Conservation (phyloP, 2,888 invertebrate genomes). For the Cylindroiulus punctatus region DNA sequence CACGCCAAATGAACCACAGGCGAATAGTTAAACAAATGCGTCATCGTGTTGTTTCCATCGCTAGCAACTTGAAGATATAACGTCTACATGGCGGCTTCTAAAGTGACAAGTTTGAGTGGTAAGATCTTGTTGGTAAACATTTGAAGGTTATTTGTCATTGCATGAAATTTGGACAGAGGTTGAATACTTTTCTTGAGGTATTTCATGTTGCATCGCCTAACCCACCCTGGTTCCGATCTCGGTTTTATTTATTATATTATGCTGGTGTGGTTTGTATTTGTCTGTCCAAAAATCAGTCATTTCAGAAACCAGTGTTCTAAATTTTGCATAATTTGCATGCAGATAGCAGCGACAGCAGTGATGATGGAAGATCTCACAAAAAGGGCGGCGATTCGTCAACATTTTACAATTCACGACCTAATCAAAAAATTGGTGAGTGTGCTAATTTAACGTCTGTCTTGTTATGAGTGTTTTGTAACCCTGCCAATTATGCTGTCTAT, state of each 20-base stretch:
- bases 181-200: too few relatives aligned
- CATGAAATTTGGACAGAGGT: too few relatives aligned
- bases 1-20: not conserved
- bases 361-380: not conserved
- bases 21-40: not conserved
- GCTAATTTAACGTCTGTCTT: not conserved
- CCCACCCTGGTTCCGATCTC: too few relatives aligned
- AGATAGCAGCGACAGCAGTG: slow-evolving; percentile 46
- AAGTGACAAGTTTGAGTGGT: slow-evolving; percentile 51
- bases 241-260: too few relatives aligned
- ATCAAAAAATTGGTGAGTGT: not conserved
- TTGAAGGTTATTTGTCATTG: not conserved
- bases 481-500: not conserved
- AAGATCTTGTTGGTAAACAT: not conserved
- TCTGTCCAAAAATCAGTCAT: too few relatives aligned
- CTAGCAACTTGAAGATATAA: not conserved
- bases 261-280: too few relatives aligned
- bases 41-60: not conserved
- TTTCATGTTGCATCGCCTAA: too few relatives aligned
- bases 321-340: not conserved
- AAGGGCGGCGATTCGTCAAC: not conserved
- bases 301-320: too few relatives aligned
- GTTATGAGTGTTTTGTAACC: not conserved
- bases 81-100: not conserved
- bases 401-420: slow-evolving; percentile 31